These are phyloP conservation scores for Eupeodes corollae DNA, from an alignment of 1,140 invertebrate genomes.

Conservation along the genomic window DNA sequence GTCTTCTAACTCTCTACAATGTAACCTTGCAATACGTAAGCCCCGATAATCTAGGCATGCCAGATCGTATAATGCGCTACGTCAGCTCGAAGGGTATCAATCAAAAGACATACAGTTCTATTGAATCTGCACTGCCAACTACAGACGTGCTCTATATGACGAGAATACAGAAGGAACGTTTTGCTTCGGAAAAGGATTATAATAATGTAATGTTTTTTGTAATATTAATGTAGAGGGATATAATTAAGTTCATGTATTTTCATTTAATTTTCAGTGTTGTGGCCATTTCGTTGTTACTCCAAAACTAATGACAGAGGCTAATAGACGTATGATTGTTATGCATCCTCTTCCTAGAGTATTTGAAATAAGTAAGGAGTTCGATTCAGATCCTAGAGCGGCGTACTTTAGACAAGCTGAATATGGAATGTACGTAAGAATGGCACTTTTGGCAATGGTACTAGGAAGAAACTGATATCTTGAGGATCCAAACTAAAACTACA, in stretches of 20 bases:
- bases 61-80: constrained; percentile 68
- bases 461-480: constrained; percentile 34
- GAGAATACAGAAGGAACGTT: constrained; percentile 91
- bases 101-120: constrained; percentile 57
- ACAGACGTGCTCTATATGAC: constrained; percentile 99
- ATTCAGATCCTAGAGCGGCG: constrained; percentile 89
- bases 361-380: constrained; percentile 91
- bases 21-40: constrained; percentile 84
- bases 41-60: constrained; percentile 80
- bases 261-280: constrained; percentile 45
- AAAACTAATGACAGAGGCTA: constrained; percentile 88
- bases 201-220: constrained; percentile 40
- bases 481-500: neutral
- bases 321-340: constrained; percentile 90
- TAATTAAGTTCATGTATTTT: neutral
- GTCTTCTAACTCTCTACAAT: constrained; percentile 81
- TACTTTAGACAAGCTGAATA: constrained; percentile 98
- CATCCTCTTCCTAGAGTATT: constrained; percentile 91
- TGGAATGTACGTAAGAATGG: constrained; percentile 98
- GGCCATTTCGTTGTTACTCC: constrained; percentile 86
- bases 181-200: constrained; percentile 74
- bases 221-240: constrained; percentile 10
- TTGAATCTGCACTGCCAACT: constrained; percentile 79
- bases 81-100: constrained; percentile 64
- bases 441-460: constrained; percentile 83